phyloP scores from a whole-genome alignment of 2,113 vertebrate genomes.

The Lampris megalopsis region DNA sequence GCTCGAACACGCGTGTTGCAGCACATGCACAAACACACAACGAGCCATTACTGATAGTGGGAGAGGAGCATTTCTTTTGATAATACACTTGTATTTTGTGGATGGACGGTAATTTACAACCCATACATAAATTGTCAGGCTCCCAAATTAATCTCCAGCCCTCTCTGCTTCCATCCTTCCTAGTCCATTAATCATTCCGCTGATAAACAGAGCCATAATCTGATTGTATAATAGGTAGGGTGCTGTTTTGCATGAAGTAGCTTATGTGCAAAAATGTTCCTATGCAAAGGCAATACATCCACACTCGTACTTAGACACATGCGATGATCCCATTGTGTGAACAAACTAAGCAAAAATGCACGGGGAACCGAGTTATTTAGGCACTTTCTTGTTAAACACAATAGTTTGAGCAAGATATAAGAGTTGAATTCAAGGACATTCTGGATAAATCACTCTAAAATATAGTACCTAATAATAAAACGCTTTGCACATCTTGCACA shows the following conservation, averaged over 20 bases:
- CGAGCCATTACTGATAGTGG: conserved; percentile 56
- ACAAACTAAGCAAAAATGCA: conserved; percentile 12
- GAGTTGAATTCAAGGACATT: conserved; percentile 28
- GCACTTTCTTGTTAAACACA: conserved; percentile 16
- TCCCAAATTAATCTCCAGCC: conserved; percentile 72
- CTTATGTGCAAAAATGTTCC: conserved; percentile 24
- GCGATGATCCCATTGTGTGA: conserved; percentile 5
- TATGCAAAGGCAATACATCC: not conserved
- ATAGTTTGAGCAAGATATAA: conserved; percentile 1
- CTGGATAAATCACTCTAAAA: not conserved
- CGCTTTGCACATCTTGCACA: too few species aligned
- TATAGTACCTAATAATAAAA: not conserved
- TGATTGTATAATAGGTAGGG: conserved; percentile 69
- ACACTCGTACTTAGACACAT: not conserved
- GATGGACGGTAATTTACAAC: conserved; percentile 60
- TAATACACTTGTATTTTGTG: conserved; percentile 67
- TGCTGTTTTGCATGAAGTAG: conserved; percentile 46
- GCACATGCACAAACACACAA: conserved; percentile 26
- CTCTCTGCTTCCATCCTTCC: conserved; percentile 51
- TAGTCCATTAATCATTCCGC: conserved; percentile 68
- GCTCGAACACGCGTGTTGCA: conserved; percentile 4
- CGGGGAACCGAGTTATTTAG: not conserved
- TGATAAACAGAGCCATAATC: conserved; percentile 69
- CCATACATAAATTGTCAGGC: conserved; percentile 65
- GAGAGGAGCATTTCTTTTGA: conserved; percentile 62